A percentile compares a stretch with the other conserved stretches of the same genome.
These are phyloP conservation scores for Sitophilus oryzae DNA, from an alignment of 1,140 invertebrate species.

Conservation along the genomic window DNA sequence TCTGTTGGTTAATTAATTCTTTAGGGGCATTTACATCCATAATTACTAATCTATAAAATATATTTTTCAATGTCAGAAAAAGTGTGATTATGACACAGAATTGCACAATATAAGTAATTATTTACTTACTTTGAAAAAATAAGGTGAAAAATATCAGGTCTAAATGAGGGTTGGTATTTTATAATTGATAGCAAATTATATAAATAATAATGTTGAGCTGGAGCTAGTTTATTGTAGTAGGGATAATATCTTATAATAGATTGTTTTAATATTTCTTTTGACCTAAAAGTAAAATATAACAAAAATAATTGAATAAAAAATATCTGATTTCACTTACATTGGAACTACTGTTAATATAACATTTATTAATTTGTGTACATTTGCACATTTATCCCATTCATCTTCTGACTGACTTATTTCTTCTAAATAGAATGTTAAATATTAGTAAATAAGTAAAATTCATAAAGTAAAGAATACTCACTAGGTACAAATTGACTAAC, in stretches of 20 bases:
- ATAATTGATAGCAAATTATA: slow-evolving; percentile 59
- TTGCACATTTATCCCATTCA: slow-evolving; percentile 47
- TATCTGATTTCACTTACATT: slow-evolving; percentile 49
- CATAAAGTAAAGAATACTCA: slow-evolving; percentile 32
- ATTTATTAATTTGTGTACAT: slow-evolving; percentile 53
- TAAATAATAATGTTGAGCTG: slow-evolving; percentile 56
- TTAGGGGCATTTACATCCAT: slow-evolving; percentile 62
- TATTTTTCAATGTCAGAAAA: slow-evolving; percentile 12
- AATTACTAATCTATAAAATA: slow-evolving; percentile 52
- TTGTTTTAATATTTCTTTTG: slow-evolving; percentile 48
- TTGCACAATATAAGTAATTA: not conserved
- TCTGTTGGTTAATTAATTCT: slow-evolving; percentile 48
- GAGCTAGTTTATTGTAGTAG: slow-evolving; percentile 53
- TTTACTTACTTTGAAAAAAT: slow-evolving; percentile 59
- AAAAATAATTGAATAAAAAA: slow-evolving; percentile 15
- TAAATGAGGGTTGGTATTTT: slow-evolving; percentile 56
- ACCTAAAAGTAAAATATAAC: slow-evolving; percentile 46
- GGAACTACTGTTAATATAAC: slow-evolving; percentile 54
- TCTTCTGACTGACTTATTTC: too few relatives aligned
- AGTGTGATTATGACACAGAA: too few relatives aligned
- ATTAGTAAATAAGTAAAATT: not conserved
- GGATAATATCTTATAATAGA: slow-evolving; percentile 56
- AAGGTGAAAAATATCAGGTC: slow-evolving; percentile 55
- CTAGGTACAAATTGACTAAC: slow-evolving; percentile 52
- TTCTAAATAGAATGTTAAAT: too few relatives aligned